Evolutionary conservation across 2,797 vertebrate genomes (phyloP), one percentile per base, ranked within the genome.

Genomic region (Melanotaenia maccullochi): DNA sequence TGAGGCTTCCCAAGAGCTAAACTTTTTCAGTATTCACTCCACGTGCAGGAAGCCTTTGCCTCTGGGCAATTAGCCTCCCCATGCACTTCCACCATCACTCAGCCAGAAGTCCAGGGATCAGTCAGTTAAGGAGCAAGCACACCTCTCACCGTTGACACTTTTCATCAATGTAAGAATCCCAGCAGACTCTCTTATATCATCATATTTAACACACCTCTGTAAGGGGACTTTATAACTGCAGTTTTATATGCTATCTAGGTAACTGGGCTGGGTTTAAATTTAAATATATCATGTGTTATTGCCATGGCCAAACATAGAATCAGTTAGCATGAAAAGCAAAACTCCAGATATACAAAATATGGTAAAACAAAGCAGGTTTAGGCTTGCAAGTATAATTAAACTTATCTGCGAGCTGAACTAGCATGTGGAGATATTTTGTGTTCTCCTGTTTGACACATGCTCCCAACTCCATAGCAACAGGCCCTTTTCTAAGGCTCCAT

Each of bases 391-490:
- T 9, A 44, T 60, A 16, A 60, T 4, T 7, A 24, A 9, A 16
- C 24, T 52, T 52, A 22, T 40, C 35, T 42, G 60, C n/a, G 33
- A 64, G 57, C 38, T 63, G 47, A 82, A 67, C 61, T 42, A 38
- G 64, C 67, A 79, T 78, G 40, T 76, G n/a, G 60, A 77, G 73
- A 60, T 82, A 83, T 73, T 70, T 47, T 47, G 42, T 68, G 61
- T 52, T 75, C 42, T 40, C 65, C 71, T 68, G 62, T 77, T 68
- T 32, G 59, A 51, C 78, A 79, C 56, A 65, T 58, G 73, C 60
- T 79, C 33, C 36, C 28, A 62, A 81, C 71, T 4, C 87, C 89
- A 91, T 92, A 81, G 91, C 84, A 92, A 93, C 91, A 85, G 72
- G 86, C 86, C 38, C 67, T 66, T 80, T 68, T 88, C 71, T 81